Conservation (phyloP, 2,797 vertebrate genomes). For the Micropoecilia bifurca region DNA sequence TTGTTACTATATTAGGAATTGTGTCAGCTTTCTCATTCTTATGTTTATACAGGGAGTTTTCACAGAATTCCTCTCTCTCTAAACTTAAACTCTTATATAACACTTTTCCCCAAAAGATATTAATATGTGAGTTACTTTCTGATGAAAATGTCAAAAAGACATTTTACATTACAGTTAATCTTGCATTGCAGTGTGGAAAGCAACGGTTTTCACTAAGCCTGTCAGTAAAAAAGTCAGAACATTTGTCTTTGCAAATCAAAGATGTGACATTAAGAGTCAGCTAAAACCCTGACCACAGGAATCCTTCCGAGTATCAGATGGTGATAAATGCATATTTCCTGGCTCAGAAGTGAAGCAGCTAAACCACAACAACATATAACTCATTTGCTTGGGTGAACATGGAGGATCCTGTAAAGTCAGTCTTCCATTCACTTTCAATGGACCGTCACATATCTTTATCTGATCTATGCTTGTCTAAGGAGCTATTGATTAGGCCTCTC, state of each 20-base stretch:
- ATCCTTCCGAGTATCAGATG: constrained; percentile 21
- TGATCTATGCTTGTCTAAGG: constrained; percentile 18
- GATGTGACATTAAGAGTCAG: constrained; percentile 19
- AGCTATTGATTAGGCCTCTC: constrained; percentile 35
- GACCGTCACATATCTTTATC: constrained; percentile 65
- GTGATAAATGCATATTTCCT: constrained; percentile 52
- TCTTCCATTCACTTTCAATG: constrained; percentile 41
- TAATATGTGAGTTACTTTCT: neutral
- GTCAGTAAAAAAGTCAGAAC: neutral
- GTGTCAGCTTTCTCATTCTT: neutral
- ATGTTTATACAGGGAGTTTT: neutral
- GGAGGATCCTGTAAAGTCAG: constrained; percentile 22
- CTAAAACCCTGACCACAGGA: constrained; percentile 26
- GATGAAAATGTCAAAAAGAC: neutral
- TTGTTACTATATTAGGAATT: neutral
- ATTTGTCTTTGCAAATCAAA: constrained; percentile 19
- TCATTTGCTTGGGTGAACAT: constrained; percentile 41
- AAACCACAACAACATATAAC: constrained; percentile 59
- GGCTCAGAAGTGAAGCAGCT: constrained; percentile 28
- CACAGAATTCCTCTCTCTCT: neutral
- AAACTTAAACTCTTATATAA: neutral
- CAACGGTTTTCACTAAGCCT: neutral
- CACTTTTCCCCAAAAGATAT: neutral
- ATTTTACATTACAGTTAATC: neutral
- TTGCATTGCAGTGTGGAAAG: neutral